A percentile compares a stretch with the other conserved stretches of the same genome.
Conservation (phyloP, 2,888 invertebrate genomes). For the Sinotaia quadrata region DNA sequence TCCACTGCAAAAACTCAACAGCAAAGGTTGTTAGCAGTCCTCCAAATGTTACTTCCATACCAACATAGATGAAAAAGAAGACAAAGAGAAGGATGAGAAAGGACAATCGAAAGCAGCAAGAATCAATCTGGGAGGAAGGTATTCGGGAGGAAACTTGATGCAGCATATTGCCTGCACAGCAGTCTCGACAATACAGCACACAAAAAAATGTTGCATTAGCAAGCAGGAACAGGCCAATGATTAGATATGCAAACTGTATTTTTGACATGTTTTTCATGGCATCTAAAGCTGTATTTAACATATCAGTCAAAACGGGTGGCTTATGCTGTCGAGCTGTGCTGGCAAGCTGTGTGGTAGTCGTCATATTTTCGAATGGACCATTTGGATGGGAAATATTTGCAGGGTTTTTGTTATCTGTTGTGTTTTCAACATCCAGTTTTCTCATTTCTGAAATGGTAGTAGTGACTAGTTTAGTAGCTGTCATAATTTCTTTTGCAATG, state of each 20-base stretch:
- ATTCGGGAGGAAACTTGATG: slow-evolving; percentile 25
- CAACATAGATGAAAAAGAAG: slow-evolving; percentile 72
- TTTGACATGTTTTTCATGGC: slow-evolving; percentile 57
- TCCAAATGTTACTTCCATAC: slow-evolving; percentile 73
- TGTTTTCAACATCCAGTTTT: too few species aligned
- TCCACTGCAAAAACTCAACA: slow-evolving; percentile 64
- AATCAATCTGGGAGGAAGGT: slow-evolving; percentile 28
- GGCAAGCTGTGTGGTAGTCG: too few species aligned
- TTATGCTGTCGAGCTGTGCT: slow-evolving; percentile 43
- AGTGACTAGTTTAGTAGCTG: too few species aligned
- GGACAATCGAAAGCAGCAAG: slow-evolving; percentile 48
- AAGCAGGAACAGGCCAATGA: slow-evolving; percentile 68
- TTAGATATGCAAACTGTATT: slow-evolving; percentile 71
- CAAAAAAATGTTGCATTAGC: slow-evolving; percentile 68
- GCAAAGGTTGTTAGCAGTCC: slow-evolving; percentile 72
- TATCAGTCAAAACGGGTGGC: slow-evolving; percentile 43
- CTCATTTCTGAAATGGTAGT: too few species aligned
- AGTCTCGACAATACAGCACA: slow-evolving; percentile 65
- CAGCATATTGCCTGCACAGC: slow-evolving; percentile 21
- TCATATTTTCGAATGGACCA: too few species aligned
- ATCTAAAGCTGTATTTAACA: slow-evolving; percentile 41
- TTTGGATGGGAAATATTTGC: too few species aligned
- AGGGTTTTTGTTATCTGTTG: too few species aligned
- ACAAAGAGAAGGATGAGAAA: slow-evolving; percentile 69
- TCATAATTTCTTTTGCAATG: too few species aligned